Conservation (phyloP, 2,888 invertebrate genomes). For the Gymnosoma rotundatum region DNA sequence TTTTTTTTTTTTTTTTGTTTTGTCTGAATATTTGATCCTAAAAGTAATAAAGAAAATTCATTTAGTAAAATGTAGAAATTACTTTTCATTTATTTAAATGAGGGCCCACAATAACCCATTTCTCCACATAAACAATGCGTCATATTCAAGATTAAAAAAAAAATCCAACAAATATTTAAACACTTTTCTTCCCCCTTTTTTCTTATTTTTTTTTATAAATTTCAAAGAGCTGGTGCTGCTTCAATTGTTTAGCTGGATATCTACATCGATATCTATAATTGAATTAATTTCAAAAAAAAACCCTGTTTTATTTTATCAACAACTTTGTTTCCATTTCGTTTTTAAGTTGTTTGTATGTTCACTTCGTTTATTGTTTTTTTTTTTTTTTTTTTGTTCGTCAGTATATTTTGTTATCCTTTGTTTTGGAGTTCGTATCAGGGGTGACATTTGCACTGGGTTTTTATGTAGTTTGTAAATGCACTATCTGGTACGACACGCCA, state of each 20-base stretch:
- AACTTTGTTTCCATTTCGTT: not conserved
- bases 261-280: not conserved
- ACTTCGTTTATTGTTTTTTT: too few species aligned
- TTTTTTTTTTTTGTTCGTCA: slow-evolving; percentile 41
- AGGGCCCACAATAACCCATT: not conserved
- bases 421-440: slow-evolving; percentile 97
- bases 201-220: not conserved
- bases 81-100: too few species aligned
- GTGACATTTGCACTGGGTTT: slow-evolving; percentile 95
- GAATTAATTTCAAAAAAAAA: not conserved
- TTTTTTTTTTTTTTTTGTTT: too few species aligned
- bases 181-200: not conserved
- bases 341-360: slow-evolving; percentile 19
- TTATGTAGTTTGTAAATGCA: slow-evolving; percentile 96
- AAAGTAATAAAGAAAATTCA: too few species aligned
- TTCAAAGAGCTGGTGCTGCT: slow-evolving; percentile 23
- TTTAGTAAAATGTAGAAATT: too few species aligned
- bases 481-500: slow-evolving; percentile 99
- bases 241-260: slow-evolving; percentile 7
- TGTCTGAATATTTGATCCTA: too few species aligned
- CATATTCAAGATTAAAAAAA: not conserved
- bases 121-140: slow-evolving; percentile 22
- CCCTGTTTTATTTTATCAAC: slow-evolving; percentile 11
- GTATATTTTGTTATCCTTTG: slow-evolving; percentile 75
- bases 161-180: not conserved